Conservation (phyloP, 2,888 invertebrate genomes). For the Drosophila koepferae region DNA sequence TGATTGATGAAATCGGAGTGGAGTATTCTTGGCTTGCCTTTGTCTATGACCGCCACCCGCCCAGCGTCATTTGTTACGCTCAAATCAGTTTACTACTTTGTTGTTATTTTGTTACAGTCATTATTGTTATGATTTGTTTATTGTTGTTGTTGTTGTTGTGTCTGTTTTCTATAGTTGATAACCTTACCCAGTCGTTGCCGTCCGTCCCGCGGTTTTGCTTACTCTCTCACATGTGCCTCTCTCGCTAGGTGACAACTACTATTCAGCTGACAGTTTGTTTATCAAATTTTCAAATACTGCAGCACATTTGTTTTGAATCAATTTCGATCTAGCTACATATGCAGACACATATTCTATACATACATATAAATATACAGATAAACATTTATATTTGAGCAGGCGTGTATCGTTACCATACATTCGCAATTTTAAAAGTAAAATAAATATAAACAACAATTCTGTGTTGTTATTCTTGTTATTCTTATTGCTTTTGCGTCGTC, state of each 20-base stretch:
- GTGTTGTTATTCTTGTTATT: slow-evolving; percentile 61
- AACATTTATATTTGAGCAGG: slow-evolving; percentile 4
- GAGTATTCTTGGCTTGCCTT: neutral
- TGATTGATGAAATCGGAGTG: slow-evolving; percentile 32
- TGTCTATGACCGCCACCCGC: slow-evolving; percentile 4
- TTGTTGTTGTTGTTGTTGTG: slow-evolving; percentile 22
- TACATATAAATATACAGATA: slow-evolving; percentile 3
- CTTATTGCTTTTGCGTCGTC: slow-evolving; percentile 56
- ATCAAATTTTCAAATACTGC: slow-evolving; percentile 32
- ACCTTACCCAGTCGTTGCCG: slow-evolving; percentile 46
- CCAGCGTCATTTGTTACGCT: slow-evolving; percentile 55
- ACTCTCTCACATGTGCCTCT: slow-evolving; percentile 22
- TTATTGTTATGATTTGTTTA: slow-evolving; percentile 57
- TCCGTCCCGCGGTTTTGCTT: slow-evolving; percentile 23
- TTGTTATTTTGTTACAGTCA: slow-evolving; percentile 28
- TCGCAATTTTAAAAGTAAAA: slow-evolving; percentile 56
- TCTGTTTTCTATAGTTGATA: slow-evolving; percentile 55
- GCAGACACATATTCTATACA: neutral
- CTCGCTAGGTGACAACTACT: slow-evolving; percentile 45
- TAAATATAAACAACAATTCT: slow-evolving; percentile 48
- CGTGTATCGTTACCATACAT: slow-evolving; percentile 26
- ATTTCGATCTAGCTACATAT: slow-evolving; percentile 40
- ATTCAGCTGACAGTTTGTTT: slow-evolving; percentile 43
- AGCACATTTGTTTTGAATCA: slow-evolving; percentile 46
- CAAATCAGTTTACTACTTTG: slow-evolving; percentile 58